phyloP scores from a whole-genome alignment of 1,140 invertebrate species.

The Ectropis grisescens region DNA sequence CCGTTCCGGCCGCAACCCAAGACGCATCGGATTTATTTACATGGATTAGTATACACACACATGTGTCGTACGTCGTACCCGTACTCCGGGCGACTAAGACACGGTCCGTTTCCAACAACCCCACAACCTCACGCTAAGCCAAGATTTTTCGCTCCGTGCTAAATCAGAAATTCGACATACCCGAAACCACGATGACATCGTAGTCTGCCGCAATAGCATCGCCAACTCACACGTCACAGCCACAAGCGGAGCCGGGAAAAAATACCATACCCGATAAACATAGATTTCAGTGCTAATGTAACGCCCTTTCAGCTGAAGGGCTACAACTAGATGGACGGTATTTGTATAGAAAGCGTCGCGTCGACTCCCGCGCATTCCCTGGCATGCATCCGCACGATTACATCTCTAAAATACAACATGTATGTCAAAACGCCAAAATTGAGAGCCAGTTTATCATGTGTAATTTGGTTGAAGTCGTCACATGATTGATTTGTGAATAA shows the following conservation, averaged over 20 bases:
- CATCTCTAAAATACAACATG: constrained; percentile 21
- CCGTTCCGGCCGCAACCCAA: too few relatives aligned
- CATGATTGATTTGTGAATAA: too few relatives aligned
- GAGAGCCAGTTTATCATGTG: constrained; percentile 39
- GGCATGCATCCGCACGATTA: constrained; percentile 42
- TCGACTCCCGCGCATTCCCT: constrained; percentile 54
- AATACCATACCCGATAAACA: constrained; percentile 14
- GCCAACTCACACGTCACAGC: constrained; percentile 30
- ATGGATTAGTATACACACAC: too few relatives aligned
- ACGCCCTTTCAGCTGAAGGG: constrained; percentile 28
- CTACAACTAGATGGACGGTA: constrained; percentile 33
- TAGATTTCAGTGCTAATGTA: constrained; percentile 17
- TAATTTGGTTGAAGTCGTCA: too few relatives aligned
- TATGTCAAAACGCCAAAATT: constrained; percentile 40
- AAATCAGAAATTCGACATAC: constrained; percentile 35
- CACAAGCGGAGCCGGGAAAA: constrained; percentile 1
- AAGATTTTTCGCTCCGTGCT: constrained; percentile 17
- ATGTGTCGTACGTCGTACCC: too few relatives aligned
- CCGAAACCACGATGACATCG: constrained; percentile 46
- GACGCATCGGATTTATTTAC: too few relatives aligned
- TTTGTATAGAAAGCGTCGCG: constrained; percentile 38
- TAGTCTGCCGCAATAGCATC: constrained; percentile 23
- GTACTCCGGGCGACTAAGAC: too few relatives aligned
- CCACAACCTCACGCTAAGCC: constrained; percentile 15
- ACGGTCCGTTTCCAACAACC: too few relatives aligned